Evolutionary conservation across 2,113 vertebrate species (phyloP), one percentile per base, ranked within the genome.

Genomic region (Oncorhynchus nerka): DNA sequence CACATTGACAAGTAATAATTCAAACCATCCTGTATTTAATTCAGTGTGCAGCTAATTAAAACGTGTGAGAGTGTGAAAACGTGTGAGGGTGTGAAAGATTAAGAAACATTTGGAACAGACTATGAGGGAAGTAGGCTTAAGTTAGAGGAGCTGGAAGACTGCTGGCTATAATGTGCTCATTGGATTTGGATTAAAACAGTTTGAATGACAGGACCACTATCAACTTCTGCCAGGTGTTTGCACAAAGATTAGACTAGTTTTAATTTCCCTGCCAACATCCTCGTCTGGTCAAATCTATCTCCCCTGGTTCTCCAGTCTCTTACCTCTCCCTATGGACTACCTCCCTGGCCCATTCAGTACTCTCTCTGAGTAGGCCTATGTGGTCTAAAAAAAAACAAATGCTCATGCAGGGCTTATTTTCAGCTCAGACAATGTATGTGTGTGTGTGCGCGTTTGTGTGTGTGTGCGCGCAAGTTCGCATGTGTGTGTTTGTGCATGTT

Each of bases 31-130:
- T 16, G 24, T 11, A 26, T 70, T 74, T 30, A 30, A 67, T 83
- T 71, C 74, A 73, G 75, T 72, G 74, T 19, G 24, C 32, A 26
- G 66, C 79, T 79, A 81, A 83, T 79, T 71, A 81, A 77, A 69
- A 69, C 75, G 66, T 39, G 74, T 20, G 76, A 66, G 71, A 24
- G 20, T 11, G 2, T 45, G 39, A 45, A 45, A 67, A 48, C 75
- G 66, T 39, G 74, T 20, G 76, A 66, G 71, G 20, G 20, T 45
- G 8, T 45, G 39, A 45, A 45, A 67, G 61, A 83, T 70, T 75
- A 77, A 78, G 73, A 78, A 74, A 70, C 19, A 51, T 12, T 64
- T 26, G 12, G 24, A 68, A 49, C 28, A 70, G 19, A 20, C 22
- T 65, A 34, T 49, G 34, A 62, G 62, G 67, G 45, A 45, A 75